Conservation (phyloP, 1,140 invertebrate genomes). For the Aethina tumida region DNA sequence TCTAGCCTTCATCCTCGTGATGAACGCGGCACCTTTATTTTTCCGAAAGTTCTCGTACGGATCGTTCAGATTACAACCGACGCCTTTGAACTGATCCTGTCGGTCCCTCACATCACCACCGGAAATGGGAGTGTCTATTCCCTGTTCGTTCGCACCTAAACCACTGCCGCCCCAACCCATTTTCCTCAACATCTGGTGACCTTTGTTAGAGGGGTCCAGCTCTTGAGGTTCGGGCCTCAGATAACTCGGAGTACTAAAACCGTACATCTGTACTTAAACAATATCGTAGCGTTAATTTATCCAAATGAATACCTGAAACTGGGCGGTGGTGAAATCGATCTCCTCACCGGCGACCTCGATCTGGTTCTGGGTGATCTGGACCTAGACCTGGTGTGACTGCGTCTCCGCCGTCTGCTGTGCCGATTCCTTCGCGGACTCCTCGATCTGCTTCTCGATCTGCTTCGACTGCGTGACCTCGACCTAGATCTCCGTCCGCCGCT, state of each 20-base stretch:
- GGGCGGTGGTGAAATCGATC: slow-evolving; percentile 40
- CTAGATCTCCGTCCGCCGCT: slow-evolving; percentile 12
- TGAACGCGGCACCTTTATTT: slow-evolving; percentile 92
- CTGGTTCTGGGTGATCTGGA: slow-evolving; percentile 50
- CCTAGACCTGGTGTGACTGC: slow-evolving; percentile 43
- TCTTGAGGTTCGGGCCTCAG: slow-evolving; percentile 36
- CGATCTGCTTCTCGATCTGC: slow-evolving; percentile 30
- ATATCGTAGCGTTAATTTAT: not conserved
- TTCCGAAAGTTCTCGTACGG: slow-evolving; percentile 96
- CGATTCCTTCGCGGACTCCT: slow-evolving; percentile 17
- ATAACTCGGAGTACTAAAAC: slow-evolving; percentile 20
- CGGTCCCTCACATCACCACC: slow-evolving; percentile 85
- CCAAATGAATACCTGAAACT: not conserved
- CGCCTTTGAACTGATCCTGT: slow-evolving; percentile 85
- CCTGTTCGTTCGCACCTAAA: slow-evolving; percentile 84
- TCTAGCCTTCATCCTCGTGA: slow-evolving; percentile 88
- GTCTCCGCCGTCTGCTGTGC: slow-evolving; percentile 23
- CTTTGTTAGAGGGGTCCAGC: slow-evolving; percentile 83
- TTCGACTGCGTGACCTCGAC: slow-evolving; percentile 33
- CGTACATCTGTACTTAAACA: slow-evolving; percentile 5
- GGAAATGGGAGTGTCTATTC: slow-evolving; percentile 88
- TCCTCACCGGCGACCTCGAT: slow-evolving; percentile 29
- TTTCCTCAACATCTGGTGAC: slow-evolving; percentile 88
- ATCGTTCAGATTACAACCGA: slow-evolving; percentile 84
- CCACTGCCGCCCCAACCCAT: slow-evolving; percentile 89